Conservation (phyloP, 2,113 vertebrate species). For the Dinomys branickii region DNA sequence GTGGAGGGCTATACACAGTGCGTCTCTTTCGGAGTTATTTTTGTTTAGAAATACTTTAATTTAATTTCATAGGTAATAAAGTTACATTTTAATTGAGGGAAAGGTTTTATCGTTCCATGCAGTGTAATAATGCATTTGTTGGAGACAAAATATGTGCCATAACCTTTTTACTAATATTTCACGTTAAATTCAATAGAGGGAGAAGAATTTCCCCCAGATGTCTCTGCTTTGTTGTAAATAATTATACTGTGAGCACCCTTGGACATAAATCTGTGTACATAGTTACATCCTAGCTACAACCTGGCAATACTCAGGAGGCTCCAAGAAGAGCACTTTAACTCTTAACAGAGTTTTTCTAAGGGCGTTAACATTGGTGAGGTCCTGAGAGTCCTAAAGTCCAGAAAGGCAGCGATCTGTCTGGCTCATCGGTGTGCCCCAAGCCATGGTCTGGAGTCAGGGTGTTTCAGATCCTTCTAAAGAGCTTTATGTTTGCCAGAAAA, state of each 20-base stretch:
- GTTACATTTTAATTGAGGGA: constrained; percentile 21
- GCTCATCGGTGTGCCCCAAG: not conserved
- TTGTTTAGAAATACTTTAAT: constrained; percentile 62
- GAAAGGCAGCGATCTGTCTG: not conserved
- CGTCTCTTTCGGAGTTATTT: constrained; percentile 42
- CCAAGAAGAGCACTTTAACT: not conserved
- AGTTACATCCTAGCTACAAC: constrained; percentile 9
- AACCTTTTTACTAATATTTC: constrained; percentile 26
- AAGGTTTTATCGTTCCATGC: not conserved
- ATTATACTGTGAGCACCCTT: not conserved
- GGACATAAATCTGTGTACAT: not conserved
- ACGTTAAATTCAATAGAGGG: constrained; percentile 5
- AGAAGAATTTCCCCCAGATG: not conserved
- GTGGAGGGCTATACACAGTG: not conserved
- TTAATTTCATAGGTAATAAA: not conserved
- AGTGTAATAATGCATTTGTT: not conserved
- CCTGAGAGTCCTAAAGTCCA: not conserved
- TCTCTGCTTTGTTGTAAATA: constrained; percentile 20
- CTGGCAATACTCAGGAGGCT: not conserved
- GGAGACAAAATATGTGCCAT: constrained; percentile 35
- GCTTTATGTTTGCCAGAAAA: not conserved
- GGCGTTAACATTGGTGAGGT: not conserved
- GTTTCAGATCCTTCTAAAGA: not conserved
- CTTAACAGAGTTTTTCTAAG: not conserved
- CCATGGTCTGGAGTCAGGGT: not conserved